These are phyloP conservation scores for Tinea pellionella DNA, from an alignment of 2,888 invertebrate genomes.

Conservation along the genomic window DNA sequence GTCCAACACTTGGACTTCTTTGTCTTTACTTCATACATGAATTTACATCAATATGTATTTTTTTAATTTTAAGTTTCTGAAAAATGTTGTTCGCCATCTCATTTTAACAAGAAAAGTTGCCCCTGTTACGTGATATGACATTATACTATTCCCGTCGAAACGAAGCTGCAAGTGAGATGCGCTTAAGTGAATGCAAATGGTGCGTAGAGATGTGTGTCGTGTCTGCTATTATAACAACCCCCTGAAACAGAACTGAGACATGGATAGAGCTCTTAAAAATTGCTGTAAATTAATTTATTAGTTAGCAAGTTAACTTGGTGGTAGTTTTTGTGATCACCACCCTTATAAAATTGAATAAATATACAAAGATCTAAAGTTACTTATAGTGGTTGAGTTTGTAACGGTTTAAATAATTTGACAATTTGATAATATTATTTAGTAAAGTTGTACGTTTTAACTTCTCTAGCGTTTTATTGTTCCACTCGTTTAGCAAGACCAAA, in stretches of 20 bases:
- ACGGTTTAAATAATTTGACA: too few species aligned
- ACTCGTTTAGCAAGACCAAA: conserved; percentile 43
- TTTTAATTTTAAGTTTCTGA: too few species aligned
- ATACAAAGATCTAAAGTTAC: too few species aligned
- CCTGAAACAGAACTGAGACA: conserved; percentile 15
- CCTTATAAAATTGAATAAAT: too few species aligned
- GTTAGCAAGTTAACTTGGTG: too few species aligned
- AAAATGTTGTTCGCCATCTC: neutral
- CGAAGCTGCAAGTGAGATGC: conserved; percentile 34
- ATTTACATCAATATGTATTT: too few species aligned
- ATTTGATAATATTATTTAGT: too few species aligned
- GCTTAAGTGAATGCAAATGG: conserved; percentile 62
- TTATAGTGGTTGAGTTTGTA: too few species aligned
- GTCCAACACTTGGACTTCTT: too few species aligned
- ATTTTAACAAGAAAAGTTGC: neutral
- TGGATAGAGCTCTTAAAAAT: neutral
- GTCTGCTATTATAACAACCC: conserved; percentile 10
- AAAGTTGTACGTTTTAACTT: neutral
- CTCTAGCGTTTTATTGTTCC: conserved; percentile 20
- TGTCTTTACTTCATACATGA: too few species aligned
- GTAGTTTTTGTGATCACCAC: too few species aligned
- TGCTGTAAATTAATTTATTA: neutral
- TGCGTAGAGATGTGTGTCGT: conserved; percentile 61
- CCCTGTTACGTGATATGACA: conserved; percentile 42
- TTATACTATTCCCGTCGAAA: conserved; percentile 58